phyloP scores from a whole-genome alignment of 2,888 invertebrate genomes.

The Pasiphila rectangulata region DNA sequence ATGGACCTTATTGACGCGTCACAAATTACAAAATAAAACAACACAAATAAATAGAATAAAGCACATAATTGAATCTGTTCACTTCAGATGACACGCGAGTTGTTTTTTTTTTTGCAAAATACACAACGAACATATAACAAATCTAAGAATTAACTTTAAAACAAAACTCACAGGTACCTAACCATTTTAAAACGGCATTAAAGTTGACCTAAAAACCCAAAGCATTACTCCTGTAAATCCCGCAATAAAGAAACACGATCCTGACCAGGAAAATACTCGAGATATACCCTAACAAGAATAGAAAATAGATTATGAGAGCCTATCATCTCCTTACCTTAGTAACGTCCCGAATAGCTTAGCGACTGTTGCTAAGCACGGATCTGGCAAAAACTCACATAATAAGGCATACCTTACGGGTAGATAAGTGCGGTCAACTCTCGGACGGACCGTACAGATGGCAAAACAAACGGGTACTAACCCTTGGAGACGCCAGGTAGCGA shows the following conservation, averaged over 20 bases:
- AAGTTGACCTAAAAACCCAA: neutral
- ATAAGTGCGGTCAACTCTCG: constrained; percentile 63
- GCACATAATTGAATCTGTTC: too few species aligned
- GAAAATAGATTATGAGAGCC: constrained; percentile 13
- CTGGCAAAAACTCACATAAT: constrained; percentile 62
- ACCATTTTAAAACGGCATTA: too few species aligned
- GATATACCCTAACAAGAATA: constrained; percentile 2
- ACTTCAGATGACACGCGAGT: too few species aligned
- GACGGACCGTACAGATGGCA: constrained; percentile 47
- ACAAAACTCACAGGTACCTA: too few species aligned
- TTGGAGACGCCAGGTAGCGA: neutral
- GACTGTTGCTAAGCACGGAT: constrained; percentile 31
- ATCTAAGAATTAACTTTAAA: too few species aligned
- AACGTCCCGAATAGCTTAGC: constrained; percentile 20
- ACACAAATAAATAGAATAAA: too few species aligned
- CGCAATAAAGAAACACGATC: neutral
- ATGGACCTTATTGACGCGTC: too few species aligned
- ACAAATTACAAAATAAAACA: too few species aligned
- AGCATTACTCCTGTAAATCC: neutral
- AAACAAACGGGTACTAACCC: constrained; percentile 26
- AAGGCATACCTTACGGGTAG: constrained; percentile 59
- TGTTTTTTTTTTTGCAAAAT: too few species aligned
- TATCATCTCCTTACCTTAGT: constrained; percentile 27
- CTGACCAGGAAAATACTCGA: neutral
- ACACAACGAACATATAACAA: too few species aligned